Conservation (phyloP, 1,140 invertebrate genomes). For the Hycleus cichorii region DNA sequence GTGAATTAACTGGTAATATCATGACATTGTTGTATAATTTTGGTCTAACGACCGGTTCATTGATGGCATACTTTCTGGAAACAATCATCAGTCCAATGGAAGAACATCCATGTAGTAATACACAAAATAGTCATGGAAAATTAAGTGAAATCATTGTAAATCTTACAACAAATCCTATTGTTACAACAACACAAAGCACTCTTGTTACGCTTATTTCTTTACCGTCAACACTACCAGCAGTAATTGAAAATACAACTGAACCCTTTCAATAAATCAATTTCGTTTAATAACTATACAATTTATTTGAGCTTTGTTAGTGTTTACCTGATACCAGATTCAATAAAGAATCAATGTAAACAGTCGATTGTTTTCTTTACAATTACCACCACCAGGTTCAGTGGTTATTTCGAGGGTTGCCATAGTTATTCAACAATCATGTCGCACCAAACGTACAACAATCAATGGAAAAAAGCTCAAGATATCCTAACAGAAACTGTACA, state of each 20-base stretch:
- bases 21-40: conserved; percentile 88
- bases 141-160: conserved; percentile 1
- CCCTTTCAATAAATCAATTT: conserved; percentile 2
- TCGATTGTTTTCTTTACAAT: not conserved
- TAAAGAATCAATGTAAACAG: conserved; percentile 3
- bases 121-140: not conserved
- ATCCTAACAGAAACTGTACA: conserved; percentile 56
- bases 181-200: conserved; percentile 3
- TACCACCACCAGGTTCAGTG: not conserved
- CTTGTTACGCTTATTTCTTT: conserved; percentile 5
- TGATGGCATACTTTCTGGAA: conserved; percentile 75
- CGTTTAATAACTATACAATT: conserved; percentile 1
- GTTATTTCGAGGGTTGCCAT: not conserved
- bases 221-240: conserved; percentile 13
- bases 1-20: conserved; percentile 74
- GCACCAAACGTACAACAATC: conserved; percentile 59
- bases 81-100: conserved; percentile 47
- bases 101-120: conserved; percentile 20
- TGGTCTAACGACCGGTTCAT: conserved; percentile 72
- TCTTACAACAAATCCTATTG: not conserved
- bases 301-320: conserved; percentile 10
- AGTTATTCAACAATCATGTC: conserved; percentile 51
- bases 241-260: conserved; percentile 7
- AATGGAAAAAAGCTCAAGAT: conserved; percentile 57
- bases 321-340: not conserved